Conservation (phyloP, 1,140 invertebrate species). For the Pachyrhynchus sulphureomaculatus region DNA sequence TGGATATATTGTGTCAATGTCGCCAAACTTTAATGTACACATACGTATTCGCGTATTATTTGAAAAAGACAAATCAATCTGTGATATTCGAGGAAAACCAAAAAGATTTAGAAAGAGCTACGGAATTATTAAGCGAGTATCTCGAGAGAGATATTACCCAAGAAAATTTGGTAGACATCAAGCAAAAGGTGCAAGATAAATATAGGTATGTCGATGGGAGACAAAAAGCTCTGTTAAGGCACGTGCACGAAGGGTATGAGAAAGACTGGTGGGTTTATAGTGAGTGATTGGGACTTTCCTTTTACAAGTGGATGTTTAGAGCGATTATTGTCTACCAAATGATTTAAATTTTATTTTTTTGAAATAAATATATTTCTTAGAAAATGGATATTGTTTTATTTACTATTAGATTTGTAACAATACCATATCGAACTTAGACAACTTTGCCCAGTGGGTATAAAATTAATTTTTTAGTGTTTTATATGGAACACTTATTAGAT, state of each 20-base stretch:
- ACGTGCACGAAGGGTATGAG: slow-evolving; percentile 77
- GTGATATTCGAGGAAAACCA: slow-evolving; percentile 77
- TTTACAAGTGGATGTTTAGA: not conserved
- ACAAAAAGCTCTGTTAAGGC: slow-evolving; percentile 66
- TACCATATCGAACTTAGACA: too few species aligned
- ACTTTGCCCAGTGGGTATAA: too few species aligned
- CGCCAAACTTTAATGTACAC: slow-evolving; percentile 73
- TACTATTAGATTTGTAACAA: too few species aligned
- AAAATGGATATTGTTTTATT: too few species aligned
- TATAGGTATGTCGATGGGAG: slow-evolving; percentile 75
- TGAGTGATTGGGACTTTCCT: slow-evolving; percentile 30
- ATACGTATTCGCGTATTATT: slow-evolving; percentile 74
- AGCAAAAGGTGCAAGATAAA: slow-evolving; percentile 78
- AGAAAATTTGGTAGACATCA: slow-evolving; percentile 73
- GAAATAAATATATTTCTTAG: slow-evolving; percentile 9
- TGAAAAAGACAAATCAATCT: slow-evolving; percentile 69
- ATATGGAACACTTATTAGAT: too few species aligned
- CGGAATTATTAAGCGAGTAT: slow-evolving; percentile 73
- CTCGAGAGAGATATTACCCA: slow-evolving; percentile 71
- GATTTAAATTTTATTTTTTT: slow-evolving; percentile 13
- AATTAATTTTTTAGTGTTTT: too few species aligned
- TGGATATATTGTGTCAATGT: slow-evolving; percentile 69
- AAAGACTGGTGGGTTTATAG: slow-evolving; percentile 72
- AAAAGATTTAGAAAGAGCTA: slow-evolving; percentile 68
- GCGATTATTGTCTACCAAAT: slow-evolving; percentile 9